Evolutionary conservation across 1,140 invertebrate genomes (phyloP), one percentile per base, ranked within the genome.

Genomic region (Ceratitis capitata): DNA sequence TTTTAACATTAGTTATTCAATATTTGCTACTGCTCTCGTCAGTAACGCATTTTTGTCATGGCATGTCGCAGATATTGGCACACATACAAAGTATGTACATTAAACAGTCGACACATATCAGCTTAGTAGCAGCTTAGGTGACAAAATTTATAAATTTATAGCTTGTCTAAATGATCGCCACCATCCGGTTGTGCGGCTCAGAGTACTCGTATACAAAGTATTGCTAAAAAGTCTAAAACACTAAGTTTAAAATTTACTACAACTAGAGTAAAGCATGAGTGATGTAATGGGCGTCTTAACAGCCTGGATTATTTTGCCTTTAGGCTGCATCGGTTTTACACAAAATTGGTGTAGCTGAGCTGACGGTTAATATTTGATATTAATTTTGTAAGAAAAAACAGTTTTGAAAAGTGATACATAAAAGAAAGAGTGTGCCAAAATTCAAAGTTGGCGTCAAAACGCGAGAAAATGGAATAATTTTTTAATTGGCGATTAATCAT

Each of bases 41-140:
- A 23, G 39, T n/a, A n/a, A n/a, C n/a, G n/a, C n/a, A n/a, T 78
- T 78, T 78, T 78, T 10, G 29, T 45, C 16, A 12, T 23, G 56
- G 56, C 9, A 19, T 42, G 2, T 6, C 1, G 26, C 26, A 29
- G 3, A 26, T 14, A 32, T 23, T 29, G 1, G 29, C 58, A 61
- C 58, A 69, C 3, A 69, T 5, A 39, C 19, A 39, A 61, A 26
- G 7, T 45, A 39, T 39, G 1, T 53, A 53, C 1, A 53, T 49
- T 2, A 3, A 69, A 39, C n/a, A 45, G 39, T 19, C 16, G 69
- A 45, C 69, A 78, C n/a, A 16, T 78, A 78, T 5, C 45, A 78
- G 69, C 64, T 74, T 78, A 78, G 35, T 32, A 39, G 51, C 69
- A 42, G 69, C 39, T 47, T 78, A 78, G 26, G 69, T 78, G 69